Base-by-base conservation (phyloP, 1,140 invertebrate species). In the Hyposmocoma kahamanoa region DNA sequence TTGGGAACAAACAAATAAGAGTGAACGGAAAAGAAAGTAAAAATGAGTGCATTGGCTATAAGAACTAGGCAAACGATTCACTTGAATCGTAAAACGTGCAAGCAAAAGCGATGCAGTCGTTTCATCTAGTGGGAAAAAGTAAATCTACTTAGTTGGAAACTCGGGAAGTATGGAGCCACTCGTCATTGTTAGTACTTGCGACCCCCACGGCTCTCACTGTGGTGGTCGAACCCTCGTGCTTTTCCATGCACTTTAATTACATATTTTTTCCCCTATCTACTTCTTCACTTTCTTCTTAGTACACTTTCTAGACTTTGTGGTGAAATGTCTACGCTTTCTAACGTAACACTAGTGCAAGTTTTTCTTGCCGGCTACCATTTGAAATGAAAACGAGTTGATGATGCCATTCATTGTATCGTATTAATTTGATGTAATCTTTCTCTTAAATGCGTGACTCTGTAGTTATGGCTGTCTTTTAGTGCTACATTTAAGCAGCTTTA, bases 21-120 rank as follows among this genome's bases (percentile, higher is more conserved):
- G 79, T 69, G 76, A 85, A 81, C 67, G 76, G 70, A 79, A 77
- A 82, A 79, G 82, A 85, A 84, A 85, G 82, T 85, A 85, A 85
- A 85, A 85, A 84, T 83, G 71, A 85, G 67, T 73, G 68, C 77
- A 79, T 63, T 63, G 71, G n/a, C 70, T 79, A 76, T 70, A 72
- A 73, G 75, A 82, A 76, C 58, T 72, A 75, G 67, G 69, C 65
- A 64, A 74, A 73, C 74, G 62, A n/a, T n/a, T n/a, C n/a, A n/a
- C 67, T 65, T 59, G 56, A 54, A 59, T 62, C 50, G 70, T 71
- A 72, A 72, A 77, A 80, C 53, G 68, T 68, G 67, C 71, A 68
- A 36, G 32, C 32, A 8, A 41, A 21, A 76, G 71, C 69, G 72
- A 74, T 61, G 64, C 72, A 56, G 62, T 51, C 42, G 65, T 62